Evolutionary conservation across 2,113 vertebrate species (phyloP), one percentile per base, ranked within the genome.

Genomic region (Chloropsis cyanopogon): DNA sequence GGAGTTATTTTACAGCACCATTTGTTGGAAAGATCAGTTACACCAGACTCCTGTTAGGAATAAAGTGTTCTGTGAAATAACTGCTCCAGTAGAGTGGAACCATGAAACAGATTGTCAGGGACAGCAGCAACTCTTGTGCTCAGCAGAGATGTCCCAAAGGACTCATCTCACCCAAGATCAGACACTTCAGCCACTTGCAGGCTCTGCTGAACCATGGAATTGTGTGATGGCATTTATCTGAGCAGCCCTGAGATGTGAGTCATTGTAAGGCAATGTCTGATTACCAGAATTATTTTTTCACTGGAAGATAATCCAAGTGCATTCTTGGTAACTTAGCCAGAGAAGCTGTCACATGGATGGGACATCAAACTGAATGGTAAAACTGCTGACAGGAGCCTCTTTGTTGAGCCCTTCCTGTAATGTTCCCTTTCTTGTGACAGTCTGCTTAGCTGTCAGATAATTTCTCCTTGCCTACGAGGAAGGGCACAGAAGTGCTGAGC

Each of bases 401-500:
- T 95, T 71, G 85, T 21, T 88, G 87, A 95, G 93, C 92, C 92
- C 92, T 98, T 98, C 96, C 96, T 97, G 97, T 89, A 98, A 98
- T 90, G 84, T 33, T 94, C 49, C 88, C 95, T 93, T 97, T 90
- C 98, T 98, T 98, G 96, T 95, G 96, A 98, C 98, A 98, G 97
- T 86, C 88, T 97, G 95, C 95, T 97, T 92, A 95, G 91, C 84
- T 93, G 86, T 93, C 90, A 88, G 33, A 90, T 96, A 81, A 94
- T 91, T 94, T 92, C 90, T 90, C 93, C 75, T 93, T 94, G 92
- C 92, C 92, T 94, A 87, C n/a, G 14, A 98, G 98, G 98, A 99
- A 99, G 98, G 98, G 98, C 97, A 89, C 95, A 13, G 98, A 99
- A 98, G 90, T 98, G 99, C 98, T 99, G 98, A 99, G 97, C 93